Evolutionary conservation across 2,113 vertebrate species (phyloP), one percentile per base, ranked within the genome.

Genomic region (Polypterus senegalus): DNA sequence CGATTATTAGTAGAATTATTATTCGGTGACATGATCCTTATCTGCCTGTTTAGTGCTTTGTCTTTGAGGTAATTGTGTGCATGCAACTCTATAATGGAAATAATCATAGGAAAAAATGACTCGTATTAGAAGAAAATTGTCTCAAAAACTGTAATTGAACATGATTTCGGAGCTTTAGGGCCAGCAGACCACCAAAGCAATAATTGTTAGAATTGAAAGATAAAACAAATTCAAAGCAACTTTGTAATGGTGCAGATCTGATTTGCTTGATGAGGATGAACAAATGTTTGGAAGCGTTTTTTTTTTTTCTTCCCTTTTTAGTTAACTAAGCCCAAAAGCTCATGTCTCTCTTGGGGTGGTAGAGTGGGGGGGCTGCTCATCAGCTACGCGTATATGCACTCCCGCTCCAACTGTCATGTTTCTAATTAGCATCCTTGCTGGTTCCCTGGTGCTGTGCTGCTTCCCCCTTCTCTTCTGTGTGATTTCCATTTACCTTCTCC

Each of bases 391-490:
- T 51, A 43, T 54, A 47, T 58, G 59, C 60, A 52, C 61, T 57
- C 61, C 64, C 57, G 47, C n/a, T 9, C 54, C 5, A 54, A 10
- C 60, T 61, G 45, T 65, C 43, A 47, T 65, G 64, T 52, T 66
- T 62, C 48, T 53, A 53, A 62, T 62, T 58, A 66, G 55, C 8
- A 5, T 47, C 49, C n/a, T 54, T 57, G 56, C 64, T 59, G 9
- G 8, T 51, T 46, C 47, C 45, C 49, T 27, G 27, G 27, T 27
- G 27, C 27, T 2, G 27, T 1, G 27, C 27, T 27, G 27, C 49
- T 43, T 4, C 10, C 49, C 45, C 11, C 7, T 10, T 6, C 47
- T 7, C 60, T 51, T 61, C 44, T 4, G 48, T 10, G 9, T 44
- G 10, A 46, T 61, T 61, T 55, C 51, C 45, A 4, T 57, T 60